Evolutionary conservation across 2,797 vertebrate genomes (phyloP).

Genomic region (Molossus molossus): DNA sequence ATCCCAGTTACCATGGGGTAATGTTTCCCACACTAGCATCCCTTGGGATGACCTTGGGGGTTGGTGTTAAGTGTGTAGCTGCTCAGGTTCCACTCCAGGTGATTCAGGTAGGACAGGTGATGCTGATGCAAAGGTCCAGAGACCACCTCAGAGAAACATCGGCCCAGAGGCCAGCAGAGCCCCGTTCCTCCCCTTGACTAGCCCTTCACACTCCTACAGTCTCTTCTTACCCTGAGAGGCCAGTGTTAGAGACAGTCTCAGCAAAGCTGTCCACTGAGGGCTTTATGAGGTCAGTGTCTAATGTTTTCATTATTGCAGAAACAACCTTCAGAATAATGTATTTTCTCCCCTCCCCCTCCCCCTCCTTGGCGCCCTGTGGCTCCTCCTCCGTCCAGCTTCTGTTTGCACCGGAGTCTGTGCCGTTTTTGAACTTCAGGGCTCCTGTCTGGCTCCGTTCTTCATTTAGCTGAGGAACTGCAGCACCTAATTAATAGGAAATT

Average conservation of each 20-base stretch:
- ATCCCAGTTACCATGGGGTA: background rate
- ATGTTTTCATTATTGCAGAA: slow-evolving; percentile 31
- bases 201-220: background rate
- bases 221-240: background rate
- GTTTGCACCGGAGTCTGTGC: background rate
- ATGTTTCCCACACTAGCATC: background rate
- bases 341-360: background rate
- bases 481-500: slow-evolving; percentile 85
- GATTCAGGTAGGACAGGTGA: background rate
- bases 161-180: background rate
- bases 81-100: background rate
- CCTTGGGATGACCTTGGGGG: background rate
- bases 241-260: background rate
- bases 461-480: slow-evolving; percentile 72
- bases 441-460: slow-evolving; percentile 78
- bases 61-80: background rate
- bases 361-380: background rate
- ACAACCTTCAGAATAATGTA: background rate
- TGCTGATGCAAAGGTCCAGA: background rate
- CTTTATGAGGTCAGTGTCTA: background rate
- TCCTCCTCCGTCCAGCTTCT: background rate
- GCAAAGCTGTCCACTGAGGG: background rate
- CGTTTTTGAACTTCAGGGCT: slow-evolving; percentile 77
- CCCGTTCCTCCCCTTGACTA: no score
- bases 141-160: background rate